Conservation (phyloP, 2,113 vertebrate species). For the Myrmophylax atrothorax region DNA sequence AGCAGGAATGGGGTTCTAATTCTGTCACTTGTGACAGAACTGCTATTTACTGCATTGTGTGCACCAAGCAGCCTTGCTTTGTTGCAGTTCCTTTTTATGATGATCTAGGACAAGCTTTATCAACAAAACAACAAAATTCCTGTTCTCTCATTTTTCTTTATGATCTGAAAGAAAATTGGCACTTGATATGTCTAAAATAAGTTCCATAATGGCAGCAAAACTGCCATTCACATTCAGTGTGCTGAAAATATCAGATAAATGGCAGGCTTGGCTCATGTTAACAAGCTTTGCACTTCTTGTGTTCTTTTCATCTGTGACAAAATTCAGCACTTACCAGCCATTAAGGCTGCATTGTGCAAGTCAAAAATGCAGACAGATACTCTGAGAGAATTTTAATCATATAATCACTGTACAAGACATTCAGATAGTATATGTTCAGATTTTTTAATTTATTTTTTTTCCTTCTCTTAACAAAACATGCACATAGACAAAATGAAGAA, state of each 20-base stretch:
- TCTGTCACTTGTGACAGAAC: not conserved
- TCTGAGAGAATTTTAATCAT: constrained; percentile 49
- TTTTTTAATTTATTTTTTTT: not conserved
- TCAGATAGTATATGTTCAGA: not conserved
- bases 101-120: not conserved
- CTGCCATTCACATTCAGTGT: constrained; percentile 8
- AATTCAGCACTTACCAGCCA: constrained; percentile 49
- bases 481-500: not conserved
- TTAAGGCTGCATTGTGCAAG: constrained; percentile 55
- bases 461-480: not conserved
- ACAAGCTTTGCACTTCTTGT: constrained; percentile 52
- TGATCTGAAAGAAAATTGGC: constrained; percentile 32
- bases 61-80: not conserved
- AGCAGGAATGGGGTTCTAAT: constrained; percentile 5
- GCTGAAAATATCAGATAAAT: constrained; percentile 66
- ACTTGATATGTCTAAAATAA: constrained; percentile 54
- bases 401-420: constrained; percentile 30
- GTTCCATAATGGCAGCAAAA: constrained; percentile 30
- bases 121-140: constrained; percentile 28
- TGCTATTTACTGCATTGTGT: not conserved
- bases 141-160: constrained; percentile 4
- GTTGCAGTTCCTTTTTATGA: not conserved
- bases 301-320: constrained; percentile 52
- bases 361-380: constrained; percentile 42
- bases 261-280: constrained; percentile 46